These are phyloP conservation scores for Elymnias hypermnestra DNA, from an alignment of 1,140 invertebrate species.

Conservation along the genomic window DNA sequence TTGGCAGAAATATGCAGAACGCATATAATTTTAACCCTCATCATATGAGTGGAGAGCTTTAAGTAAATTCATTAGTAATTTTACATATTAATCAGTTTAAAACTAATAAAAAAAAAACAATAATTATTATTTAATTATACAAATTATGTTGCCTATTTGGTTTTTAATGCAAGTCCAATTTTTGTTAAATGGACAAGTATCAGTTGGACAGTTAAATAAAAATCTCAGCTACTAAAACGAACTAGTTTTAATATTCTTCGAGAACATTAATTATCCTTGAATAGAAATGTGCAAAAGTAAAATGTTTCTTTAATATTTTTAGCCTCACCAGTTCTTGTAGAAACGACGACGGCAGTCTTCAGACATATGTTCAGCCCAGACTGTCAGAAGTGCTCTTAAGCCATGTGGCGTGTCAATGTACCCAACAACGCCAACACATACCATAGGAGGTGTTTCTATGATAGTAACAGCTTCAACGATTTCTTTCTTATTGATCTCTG, in stretches of 20 bases:
- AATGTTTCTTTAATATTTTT: too few relatives aligned
- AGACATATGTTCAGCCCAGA: slow-evolving; percentile 99
- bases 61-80: slow-evolving; percentile 1
- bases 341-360: slow-evolving; percentile 98
- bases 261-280: too few relatives aligned
- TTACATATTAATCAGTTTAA: slow-evolving; percentile 1
- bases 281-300: too few relatives aligned
- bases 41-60: slow-evolving; percentile 80
- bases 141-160: too few relatives aligned
- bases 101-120: neutral
- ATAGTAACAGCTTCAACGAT: slow-evolving; percentile 99
- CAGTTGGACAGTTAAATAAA: too few relatives aligned
- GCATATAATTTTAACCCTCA: slow-evolving; percentile 77
- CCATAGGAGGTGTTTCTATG: slow-evolving; percentile 98
- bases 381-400: slow-evolving; percentile 93
- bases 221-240: too few relatives aligned
- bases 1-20: slow-evolving; percentile 55
- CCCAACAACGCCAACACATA: slow-evolving; percentile 97
- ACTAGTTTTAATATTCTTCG: too few relatives aligned
- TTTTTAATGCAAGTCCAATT: too few relatives aligned
- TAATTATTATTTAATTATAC: too few relatives aligned
- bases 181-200: too few relatives aligned
- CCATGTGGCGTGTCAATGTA: slow-evolving; percentile 99
- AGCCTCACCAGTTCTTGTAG: slow-evolving; percentile 99
- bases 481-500: slow-evolving; percentile 99